phyloP scores from a whole-genome alignment of 1,140 invertebrate species.

The Cardiocondyla obscurior region DNA sequence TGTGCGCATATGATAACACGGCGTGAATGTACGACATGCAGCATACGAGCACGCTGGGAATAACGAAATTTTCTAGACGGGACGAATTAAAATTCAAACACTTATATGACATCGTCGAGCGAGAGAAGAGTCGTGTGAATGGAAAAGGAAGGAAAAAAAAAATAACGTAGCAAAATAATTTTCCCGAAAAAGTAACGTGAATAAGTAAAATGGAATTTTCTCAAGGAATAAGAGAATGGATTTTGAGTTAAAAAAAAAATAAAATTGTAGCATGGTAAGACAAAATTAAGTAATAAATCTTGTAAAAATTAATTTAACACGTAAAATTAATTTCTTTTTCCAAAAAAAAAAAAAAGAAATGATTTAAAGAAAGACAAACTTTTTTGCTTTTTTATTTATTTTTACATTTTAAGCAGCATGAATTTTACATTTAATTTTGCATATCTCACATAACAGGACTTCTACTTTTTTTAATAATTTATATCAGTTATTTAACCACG shows the following conservation, averaged over 20 bases:
- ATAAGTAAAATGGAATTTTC: background rate
- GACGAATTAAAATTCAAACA: slow-evolving; percentile 67
- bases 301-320: background rate
- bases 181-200: background rate
- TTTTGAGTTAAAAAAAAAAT: background rate
- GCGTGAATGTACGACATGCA: slow-evolving; percentile 43
- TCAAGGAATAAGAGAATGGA: background rate
- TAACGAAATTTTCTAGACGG: slow-evolving; percentile 62
- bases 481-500: background rate
- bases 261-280: background rate
- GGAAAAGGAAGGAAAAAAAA: background rate
- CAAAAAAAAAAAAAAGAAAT: too few relatives aligned
- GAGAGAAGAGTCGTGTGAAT: background rate
- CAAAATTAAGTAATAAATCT: background rate
- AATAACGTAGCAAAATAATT: slow-evolving; percentile 20
- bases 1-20: background rate
- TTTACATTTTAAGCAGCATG: background rate
- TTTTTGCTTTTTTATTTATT: background rate
- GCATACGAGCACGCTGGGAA: slow-evolving; percentile 45
- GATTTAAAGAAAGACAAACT: background rate
- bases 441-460: too few relatives aligned
- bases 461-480: background rate
- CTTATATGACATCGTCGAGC: background rate
- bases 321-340: background rate
- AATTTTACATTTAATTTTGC: background rate